These are phyloP conservation scores for Miniopterus natalensis DNA, from an alignment of 2,113 vertebrate genomes.

Conservation along the genomic window DNA sequence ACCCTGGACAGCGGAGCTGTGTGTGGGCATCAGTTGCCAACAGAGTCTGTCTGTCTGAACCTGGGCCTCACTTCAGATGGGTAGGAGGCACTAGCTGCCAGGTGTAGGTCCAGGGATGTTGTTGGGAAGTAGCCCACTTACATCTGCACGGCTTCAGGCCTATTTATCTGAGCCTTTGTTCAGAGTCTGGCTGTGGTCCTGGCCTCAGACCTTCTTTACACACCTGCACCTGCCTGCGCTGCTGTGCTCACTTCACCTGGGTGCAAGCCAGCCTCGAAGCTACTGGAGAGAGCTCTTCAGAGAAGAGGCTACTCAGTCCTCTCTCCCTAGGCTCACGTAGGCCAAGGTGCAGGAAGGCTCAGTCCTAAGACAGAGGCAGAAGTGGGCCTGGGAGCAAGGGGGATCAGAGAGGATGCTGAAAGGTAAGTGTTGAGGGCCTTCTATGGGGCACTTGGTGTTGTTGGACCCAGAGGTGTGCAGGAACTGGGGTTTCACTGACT, in stretches of 20 bases:
- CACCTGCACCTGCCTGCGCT: background rate
- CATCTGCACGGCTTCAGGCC: background rate
- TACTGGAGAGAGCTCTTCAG: background rate
- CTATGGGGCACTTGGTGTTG: too few relatives aligned
- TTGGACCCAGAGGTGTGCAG: background rate
- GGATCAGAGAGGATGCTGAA: background rate
- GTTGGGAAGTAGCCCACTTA: background rate
- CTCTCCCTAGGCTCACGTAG: background rate
- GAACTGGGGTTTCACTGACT: background rate
- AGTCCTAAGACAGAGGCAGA: background rate
- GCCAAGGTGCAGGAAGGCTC: background rate
- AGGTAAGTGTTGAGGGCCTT: background rate
- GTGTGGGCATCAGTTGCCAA: rapidly evolving
- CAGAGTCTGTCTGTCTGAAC: background rate
- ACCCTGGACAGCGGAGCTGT: background rate
- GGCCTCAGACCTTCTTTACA: background rate
- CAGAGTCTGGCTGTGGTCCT: background rate
- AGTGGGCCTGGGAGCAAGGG: background rate
- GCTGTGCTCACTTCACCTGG: background rate
- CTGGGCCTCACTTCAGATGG: background rate
- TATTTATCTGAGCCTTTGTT: background rate
- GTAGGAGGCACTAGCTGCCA: background rate
- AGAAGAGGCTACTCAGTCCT: background rate
- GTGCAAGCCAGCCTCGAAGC: background rate
- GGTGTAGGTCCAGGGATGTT: background rate